Evolutionary conservation across 2,888 invertebrate genomes (phyloP).

Genomic region (Mesodorylaimus sp.): DNA sequence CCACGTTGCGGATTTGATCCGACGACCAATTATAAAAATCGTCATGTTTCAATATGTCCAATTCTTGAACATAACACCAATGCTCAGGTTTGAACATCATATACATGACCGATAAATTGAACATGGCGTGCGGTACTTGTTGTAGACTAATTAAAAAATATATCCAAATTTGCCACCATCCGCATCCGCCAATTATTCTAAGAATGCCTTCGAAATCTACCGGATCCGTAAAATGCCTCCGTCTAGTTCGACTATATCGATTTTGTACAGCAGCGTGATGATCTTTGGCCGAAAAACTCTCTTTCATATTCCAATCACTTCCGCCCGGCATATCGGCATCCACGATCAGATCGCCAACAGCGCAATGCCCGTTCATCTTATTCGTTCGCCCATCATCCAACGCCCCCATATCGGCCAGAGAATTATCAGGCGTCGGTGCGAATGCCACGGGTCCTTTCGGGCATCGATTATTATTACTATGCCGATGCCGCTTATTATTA

Average conservation of each 20-base stretch:
- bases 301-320: not conserved
- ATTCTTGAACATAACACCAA: constrained; percentile 17
- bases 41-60: not conserved
- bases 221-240: constrained; percentile 24
- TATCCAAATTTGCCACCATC: constrained; percentile 30
- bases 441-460: too few species aligned
- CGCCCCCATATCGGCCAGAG: too few species aligned
- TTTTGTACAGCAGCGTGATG: constrained; percentile 7
- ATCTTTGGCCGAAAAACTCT: constrained; percentile 7
- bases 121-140: constrained; percentile 29
- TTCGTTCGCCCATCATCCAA: too few species aligned
- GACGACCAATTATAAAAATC: constrained; percentile 1
- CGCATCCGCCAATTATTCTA: constrained; percentile 29
- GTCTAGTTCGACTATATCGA: constrained; percentile 9
- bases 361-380: too few species aligned
- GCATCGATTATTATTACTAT: too few species aligned
- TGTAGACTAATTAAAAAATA: constrained; percentile 27
- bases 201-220: constrained; percentile 30
- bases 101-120: constrained; percentile 27
- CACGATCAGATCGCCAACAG: not conserved
- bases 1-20: constrained; percentile 7
- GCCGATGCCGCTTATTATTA: too few species aligned
- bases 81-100: constrained; percentile 30
- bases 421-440: too few species aligned
- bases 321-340: not conserved